phyloP scores from a whole-genome alignment of 1,140 invertebrate genomes.

The Pantala flavescens region DNA sequence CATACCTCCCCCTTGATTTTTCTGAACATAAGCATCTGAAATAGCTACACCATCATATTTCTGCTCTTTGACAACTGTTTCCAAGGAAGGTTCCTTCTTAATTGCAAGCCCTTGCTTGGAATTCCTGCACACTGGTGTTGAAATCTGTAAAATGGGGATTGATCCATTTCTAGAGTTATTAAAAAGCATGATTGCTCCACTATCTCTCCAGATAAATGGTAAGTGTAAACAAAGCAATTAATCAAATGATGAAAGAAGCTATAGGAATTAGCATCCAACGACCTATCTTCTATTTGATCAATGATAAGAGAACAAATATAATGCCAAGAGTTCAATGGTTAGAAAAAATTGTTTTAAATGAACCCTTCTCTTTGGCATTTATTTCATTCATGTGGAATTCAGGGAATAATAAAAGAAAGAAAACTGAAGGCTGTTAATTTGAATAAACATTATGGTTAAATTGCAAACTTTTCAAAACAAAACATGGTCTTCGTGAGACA shows the following conservation, averaged over 20 bases:
- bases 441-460: too few species aligned
- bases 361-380: too few species aligned
- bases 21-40: background rate
- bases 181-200: slow-evolving; percentile 1
- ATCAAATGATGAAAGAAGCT: background rate
- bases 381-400: too few species aligned
- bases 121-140: slow-evolving; percentile 7
- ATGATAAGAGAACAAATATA: background rate
- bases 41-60: slow-evolving; percentile 3
- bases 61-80: slow-evolving; percentile 5
- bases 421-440: too few species aligned
- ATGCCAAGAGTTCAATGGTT: too few species aligned
- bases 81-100: background rate
- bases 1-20: slow-evolving; percentile 4
- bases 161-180: background rate
- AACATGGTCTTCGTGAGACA: background rate
- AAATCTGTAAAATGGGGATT: background rate
- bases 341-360: too few species aligned
- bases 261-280: too few species aligned
- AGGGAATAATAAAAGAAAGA: too few species aligned
- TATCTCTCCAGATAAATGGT: background rate
- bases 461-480: background rate
- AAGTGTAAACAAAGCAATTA: background rate
- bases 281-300: background rate
- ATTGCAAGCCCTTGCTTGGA: background rate